Base-by-base conservation (phyloP, 2,888 invertebrate genomes). In the Aleiodes alternator region DNA sequence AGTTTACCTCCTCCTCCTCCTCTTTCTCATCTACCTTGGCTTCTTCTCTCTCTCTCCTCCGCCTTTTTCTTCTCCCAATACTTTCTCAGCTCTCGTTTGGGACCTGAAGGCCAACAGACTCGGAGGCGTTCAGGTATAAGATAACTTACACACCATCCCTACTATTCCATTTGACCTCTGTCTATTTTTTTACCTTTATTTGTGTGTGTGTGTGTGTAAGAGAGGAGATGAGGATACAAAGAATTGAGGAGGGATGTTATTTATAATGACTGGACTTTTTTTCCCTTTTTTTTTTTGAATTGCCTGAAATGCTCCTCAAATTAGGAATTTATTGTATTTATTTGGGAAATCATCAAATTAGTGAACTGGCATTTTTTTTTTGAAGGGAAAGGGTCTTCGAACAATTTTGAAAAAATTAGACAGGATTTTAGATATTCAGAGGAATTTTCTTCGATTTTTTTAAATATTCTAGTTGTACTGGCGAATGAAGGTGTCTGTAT, bases 61-160 rank as follows among this genome's bases (percentile, higher is more conserved):
- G 9, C 64, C 53, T 48, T 38, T 31, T 34, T 34, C 61, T 8
- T 31, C 29, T 51, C 11, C 48, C 14, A 14, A 51, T 68, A 68
- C 71, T 85, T 85, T 85, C 86, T 85, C 86, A 86, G 43, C 64
- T 88, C 85, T 87, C 83, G 84, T 86, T 86, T 85, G 56, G 84
- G 84, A 85, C 84, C 82, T 84, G 85, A 87, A 84, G 84, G 84
- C 84, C 78, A 79, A 82, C 69, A 76, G 74, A 64, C 64, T 43
- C 16, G 8, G 43, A 64, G 64, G 64, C 23, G 64, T 64, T 64
- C 64, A 64, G 64, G 64, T 64, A 64, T 64, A 64, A 43, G 64
- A 64, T 64, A 61, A 61, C 61, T 38, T 23, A 61, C 61, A 61
- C 61, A 61, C 61, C 61, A 61, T 16, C 64, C 64, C 64, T 48